Percentiles rank a stretch among this genome's conserved stretches.
phyloP scores from a whole-genome alignment of 2,888 invertebrate genomes.

The Coelinius sp. region DNA sequence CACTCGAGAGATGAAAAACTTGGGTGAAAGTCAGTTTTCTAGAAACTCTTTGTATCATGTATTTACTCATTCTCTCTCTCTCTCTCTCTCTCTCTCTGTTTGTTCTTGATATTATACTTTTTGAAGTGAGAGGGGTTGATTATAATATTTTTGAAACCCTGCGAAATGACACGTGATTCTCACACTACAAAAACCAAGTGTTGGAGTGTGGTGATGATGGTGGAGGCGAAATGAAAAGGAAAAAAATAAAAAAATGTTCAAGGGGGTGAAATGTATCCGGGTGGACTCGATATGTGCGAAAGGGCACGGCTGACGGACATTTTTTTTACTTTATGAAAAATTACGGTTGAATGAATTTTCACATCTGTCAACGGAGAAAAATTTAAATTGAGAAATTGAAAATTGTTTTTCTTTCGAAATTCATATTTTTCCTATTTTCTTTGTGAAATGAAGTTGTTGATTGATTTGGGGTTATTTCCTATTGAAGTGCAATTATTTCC shows the following conservation, averaged over 20 bases:
- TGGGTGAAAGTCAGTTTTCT: constrained; percentile 4
- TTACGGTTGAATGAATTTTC: not conserved
- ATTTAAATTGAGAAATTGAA: not conserved
- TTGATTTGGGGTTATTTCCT: not conserved
- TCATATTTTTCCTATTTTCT: not conserved
- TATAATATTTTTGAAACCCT: constrained; percentile 53
- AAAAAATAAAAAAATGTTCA: not conserved
- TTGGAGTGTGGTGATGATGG: not conserved
- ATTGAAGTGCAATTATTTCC: constrained; percentile 20
- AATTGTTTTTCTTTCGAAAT: not conserved
- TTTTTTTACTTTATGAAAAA: constrained; percentile 23
- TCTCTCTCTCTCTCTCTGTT: not conserved
- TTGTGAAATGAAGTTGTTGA: not conserved
- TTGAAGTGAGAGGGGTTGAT: constrained; percentile 30
- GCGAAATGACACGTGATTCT: constrained; percentile 63
- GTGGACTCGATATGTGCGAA: constrained; percentile 46
- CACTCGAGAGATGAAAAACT: constrained; percentile 28
- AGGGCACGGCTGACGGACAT: constrained; percentile 45
- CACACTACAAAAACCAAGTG: constrained; percentile 48
- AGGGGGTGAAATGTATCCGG: constrained; percentile 25
- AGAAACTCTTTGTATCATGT: not conserved
- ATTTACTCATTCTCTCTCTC: constrained; percentile 1
- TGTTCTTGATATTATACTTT: constrained; percentile 9
- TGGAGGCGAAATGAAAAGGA: constrained; percentile 13
- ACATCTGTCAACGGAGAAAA: constrained; percentile 9